Conservation (phyloP, 2,888 invertebrate species). For the Cremastinae sp. region DNA sequence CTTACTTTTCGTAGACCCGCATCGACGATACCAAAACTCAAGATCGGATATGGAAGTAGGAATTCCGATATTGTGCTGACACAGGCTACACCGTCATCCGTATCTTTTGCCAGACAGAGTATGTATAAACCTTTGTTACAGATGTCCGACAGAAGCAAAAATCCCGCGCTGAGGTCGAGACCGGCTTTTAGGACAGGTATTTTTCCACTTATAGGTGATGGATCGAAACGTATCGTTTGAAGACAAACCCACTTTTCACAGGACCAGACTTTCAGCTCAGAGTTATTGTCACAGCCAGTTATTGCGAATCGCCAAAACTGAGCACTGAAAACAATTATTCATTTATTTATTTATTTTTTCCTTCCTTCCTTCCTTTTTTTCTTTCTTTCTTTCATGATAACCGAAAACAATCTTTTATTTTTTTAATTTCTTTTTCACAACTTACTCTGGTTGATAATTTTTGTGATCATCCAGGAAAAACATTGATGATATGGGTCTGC, state of each 20-base stretch:
- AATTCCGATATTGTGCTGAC: conserved; percentile 92
- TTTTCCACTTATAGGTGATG: conserved; percentile 79
- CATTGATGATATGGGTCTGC: conserved; percentile 92
- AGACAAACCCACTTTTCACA: conserved; percentile 97
- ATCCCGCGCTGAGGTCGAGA: conserved; percentile 92
- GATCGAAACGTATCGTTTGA: conserved; percentile 90
- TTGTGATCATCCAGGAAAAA: conserved; percentile 97
- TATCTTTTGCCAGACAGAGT: conserved; percentile 86
- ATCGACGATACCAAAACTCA: conserved; percentile 94
- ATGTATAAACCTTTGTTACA: conserved; percentile 92
- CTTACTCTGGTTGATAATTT: conserved; percentile 89
- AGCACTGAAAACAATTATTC: conserved; percentile 80
- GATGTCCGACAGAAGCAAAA: conserved; percentile 93
- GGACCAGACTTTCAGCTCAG: conserved; percentile 95
- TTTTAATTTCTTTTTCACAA: conserved; percentile 64
- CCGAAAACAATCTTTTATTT: neutral
- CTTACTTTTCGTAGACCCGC: conserved; percentile 82
- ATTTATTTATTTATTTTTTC: conserved; percentile 21
- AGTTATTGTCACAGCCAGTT: conserved; percentile 94
- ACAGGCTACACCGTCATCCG: conserved; percentile 83
- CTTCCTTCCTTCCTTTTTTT: too few species aligned
- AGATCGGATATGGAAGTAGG: conserved; percentile 91
- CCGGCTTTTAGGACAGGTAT: conserved; percentile 86
- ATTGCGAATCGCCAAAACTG: conserved; percentile 98
- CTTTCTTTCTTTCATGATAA: neutral